A percentile compares a stretch with the other conserved stretches of the same genome.
These are phyloP conservation scores for Apodemia mormo DNA, from an alignment of 2,888 invertebrate genomes.

Conservation along the genomic window DNA sequence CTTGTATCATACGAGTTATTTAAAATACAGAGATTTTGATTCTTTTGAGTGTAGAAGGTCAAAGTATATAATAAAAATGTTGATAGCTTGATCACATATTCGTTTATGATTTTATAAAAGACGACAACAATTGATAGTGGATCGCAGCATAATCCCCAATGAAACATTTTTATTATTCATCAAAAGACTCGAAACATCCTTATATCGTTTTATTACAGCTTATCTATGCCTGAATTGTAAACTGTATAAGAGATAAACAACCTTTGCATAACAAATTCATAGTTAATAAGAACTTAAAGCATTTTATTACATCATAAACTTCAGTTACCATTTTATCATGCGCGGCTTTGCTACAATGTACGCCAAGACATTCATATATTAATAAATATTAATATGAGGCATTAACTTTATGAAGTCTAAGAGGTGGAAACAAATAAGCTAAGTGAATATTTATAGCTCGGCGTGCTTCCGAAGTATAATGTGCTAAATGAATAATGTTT, in stretches of 20 bases:
- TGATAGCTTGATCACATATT: background rate
- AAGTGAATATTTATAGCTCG: constrained; percentile 73
- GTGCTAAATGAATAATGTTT: constrained; percentile 48
- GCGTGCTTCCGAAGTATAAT: constrained; percentile 60
- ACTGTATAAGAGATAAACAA: constrained; percentile 35
- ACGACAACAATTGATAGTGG: background rate
- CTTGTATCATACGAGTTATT: too few relatives aligned
- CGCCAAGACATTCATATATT: constrained; percentile 63
- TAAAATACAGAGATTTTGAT: too few relatives aligned
- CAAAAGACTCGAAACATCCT: constrained; percentile 13
- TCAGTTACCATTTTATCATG: constrained; percentile 71
- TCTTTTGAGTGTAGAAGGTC: too few relatives aligned
- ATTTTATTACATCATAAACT: constrained; percentile 71
- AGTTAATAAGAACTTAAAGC: constrained; percentile 53
- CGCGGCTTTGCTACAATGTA: constrained; percentile 54
- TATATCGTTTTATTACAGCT: constrained; percentile 12
- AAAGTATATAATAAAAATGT: background rate
- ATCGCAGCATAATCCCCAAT: constrained; percentile 21
- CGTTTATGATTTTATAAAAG: background rate
- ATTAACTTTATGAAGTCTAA: constrained; percentile 77
- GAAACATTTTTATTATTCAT: constrained; percentile 29
- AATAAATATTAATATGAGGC: constrained; percentile 76
- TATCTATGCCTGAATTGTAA: constrained; percentile 16
- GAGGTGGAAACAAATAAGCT: constrained; percentile 68
- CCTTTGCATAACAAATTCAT: constrained; percentile 49